phyloP scores from a whole-genome alignment of 2,797 vertebrate species.

The Sebastes hopkinsi region DNA sequence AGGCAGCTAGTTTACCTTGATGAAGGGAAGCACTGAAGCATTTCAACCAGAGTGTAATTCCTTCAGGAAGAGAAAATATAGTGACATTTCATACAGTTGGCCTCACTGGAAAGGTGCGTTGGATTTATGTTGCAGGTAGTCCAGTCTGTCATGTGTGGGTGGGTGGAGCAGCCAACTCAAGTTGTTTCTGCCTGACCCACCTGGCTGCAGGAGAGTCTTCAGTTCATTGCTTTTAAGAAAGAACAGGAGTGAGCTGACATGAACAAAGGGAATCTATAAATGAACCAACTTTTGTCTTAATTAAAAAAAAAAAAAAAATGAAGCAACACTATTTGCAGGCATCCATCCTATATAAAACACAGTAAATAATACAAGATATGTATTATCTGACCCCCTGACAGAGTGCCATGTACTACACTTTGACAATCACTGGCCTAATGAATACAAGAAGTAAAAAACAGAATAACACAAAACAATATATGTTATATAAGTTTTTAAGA shows the following conservation, averaged over 20 bases:
- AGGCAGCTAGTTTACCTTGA: neutral
- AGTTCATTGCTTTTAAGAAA: neutral
- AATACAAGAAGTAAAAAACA: neutral
- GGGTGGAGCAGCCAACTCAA: neutral
- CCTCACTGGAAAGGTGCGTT: neutral
- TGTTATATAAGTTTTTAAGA: neutral
- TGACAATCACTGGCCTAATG: too few relatives aligned
- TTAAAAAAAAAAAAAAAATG: too few relatives aligned
- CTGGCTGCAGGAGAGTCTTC: neutral
- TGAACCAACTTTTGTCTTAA: neutral
- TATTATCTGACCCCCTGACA: too few relatives aligned
- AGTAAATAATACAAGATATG: neutral
- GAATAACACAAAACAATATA: too few relatives aligned
- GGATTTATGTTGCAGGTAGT: neutral
- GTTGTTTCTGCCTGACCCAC: neutral
- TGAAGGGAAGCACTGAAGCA: neutral
- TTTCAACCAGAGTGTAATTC: too few relatives aligned
- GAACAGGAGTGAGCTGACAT: neutral
- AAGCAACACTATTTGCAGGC: neutral
- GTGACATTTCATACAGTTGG: too few relatives aligned
- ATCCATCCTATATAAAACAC: neutral
- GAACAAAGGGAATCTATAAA: too few relatives aligned
- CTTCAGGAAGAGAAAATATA: too few relatives aligned
- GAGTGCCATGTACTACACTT: too few relatives aligned
- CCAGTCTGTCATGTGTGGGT: neutral